Percentiles rank a stretch among this genome's conserved stretches.
These are phyloP conservation scores for Amaurobius ferox DNA, from an alignment of 2,888 invertebrate genomes.

Conservation along the genomic window DNA sequence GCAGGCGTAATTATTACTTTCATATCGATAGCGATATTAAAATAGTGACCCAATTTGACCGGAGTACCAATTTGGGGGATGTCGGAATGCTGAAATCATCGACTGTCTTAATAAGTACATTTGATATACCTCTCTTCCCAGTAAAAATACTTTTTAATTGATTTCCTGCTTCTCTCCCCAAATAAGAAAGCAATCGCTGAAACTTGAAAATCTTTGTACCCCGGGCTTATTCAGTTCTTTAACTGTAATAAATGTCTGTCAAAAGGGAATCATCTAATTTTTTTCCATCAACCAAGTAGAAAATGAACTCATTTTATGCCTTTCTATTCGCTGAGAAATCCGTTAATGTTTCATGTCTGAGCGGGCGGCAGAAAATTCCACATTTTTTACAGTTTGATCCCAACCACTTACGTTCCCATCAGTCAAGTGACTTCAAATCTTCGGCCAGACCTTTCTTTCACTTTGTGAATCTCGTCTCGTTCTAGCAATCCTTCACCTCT, in stretches of 20 bases:
- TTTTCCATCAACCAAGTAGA: conserved; percentile 50
- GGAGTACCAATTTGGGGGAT: too few relatives aligned
- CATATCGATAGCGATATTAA: too few relatives aligned
- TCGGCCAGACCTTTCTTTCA: conserved; percentile 9
- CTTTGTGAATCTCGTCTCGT: conserved; percentile 27
- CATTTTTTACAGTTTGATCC: conserved; percentile 46
- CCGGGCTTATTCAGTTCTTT: conserved; percentile 24
- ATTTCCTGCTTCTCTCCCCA: background rate
- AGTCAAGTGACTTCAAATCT: conserved; percentile 33
- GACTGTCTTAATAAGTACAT: too few relatives aligned
- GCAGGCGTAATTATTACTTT: too few relatives aligned
- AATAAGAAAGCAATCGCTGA: conserved; percentile 17
- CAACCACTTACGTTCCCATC: conserved; percentile 52
- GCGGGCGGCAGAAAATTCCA: conserved; percentile 39
- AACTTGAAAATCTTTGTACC: conserved; percentile 24
- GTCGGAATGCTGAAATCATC: too few relatives aligned
- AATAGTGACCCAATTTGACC: too few relatives aligned
- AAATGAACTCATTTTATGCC: conserved; percentile 62
- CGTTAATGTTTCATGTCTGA: conserved; percentile 57
- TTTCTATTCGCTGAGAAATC: conserved; percentile 52
- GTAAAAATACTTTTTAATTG: too few relatives aligned
- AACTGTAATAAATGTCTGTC: conserved; percentile 38
- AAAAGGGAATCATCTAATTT: conserved; percentile 46
- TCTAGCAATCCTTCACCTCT: conserved; percentile 49
- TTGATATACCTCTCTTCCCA: too few relatives aligned